These are phyloP conservation scores for Chrysopilus asiliformis DNA, from an alignment of 2,888 invertebrate species.

Conservation along the genomic window DNA sequence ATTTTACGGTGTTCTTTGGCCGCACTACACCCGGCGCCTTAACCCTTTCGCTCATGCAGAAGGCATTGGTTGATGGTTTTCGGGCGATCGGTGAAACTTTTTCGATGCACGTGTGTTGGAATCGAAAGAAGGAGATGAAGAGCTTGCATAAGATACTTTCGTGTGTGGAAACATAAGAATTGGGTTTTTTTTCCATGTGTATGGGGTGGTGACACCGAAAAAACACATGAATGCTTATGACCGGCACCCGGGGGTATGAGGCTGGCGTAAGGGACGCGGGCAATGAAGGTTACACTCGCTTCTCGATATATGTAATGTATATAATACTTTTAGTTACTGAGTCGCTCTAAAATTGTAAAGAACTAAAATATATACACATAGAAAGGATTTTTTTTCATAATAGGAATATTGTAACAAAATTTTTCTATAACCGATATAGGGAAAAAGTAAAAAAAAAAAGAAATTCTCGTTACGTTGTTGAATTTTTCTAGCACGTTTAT, in stretches of 20 bases:
- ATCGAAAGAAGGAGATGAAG: too few species aligned
- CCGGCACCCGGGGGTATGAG: constrained; percentile 6
- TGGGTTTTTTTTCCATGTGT: constrained; percentile 1
- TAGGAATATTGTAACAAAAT: background rate
- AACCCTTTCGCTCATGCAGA: too few species aligned
- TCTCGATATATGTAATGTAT: constrained; percentile 24
- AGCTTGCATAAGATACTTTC: too few species aligned
- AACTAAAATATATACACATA: constrained; percentile 18
- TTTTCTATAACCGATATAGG: constrained; percentile 5
- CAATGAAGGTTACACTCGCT: constrained; percentile 24
- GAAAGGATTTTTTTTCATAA: constrained; percentile 2
- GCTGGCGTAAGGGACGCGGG: constrained; percentile 20
- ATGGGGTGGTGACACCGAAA: constrained; percentile 8
- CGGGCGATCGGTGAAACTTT: too few species aligned
- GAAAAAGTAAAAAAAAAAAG: too few species aligned
- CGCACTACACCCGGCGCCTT: too few species aligned
- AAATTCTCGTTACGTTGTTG: too few species aligned
- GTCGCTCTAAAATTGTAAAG: constrained; percentile 27
- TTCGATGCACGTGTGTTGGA: too few species aligned
- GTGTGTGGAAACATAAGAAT: too few species aligned
- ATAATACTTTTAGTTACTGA: constrained; percentile 26
- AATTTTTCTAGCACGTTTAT: too few species aligned
- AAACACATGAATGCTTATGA: constrained; percentile 2
- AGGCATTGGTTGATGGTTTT: too few species aligned
- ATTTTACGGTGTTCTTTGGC: too few species aligned